Conservation (phyloP, 2,888 invertebrate species). For the Mallateleia sp. region DNA sequence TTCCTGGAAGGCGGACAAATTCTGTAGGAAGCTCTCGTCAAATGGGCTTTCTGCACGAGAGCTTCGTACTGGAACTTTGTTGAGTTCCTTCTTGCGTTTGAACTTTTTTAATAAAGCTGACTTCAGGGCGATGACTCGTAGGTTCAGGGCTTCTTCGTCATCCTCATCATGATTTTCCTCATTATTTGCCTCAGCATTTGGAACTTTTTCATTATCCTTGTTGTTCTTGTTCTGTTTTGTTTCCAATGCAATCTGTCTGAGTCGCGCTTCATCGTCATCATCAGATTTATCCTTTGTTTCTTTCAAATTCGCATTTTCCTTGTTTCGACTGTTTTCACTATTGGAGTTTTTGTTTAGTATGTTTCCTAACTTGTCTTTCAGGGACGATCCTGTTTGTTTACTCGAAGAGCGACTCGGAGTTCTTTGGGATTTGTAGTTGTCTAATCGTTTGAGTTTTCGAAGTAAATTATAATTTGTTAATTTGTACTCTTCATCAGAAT, state of each 20-base stretch:
- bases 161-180: constrained; percentile 89
- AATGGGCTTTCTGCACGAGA: constrained; percentile 86
- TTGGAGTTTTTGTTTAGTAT: constrained; percentile 82
- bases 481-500: constrained; percentile 56
- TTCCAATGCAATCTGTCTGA: constrained; percentile 86
- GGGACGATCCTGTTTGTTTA: constrained; percentile 82
- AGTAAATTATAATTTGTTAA: constrained; percentile 82
- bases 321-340: not conserved
- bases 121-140: constrained; percentile 92
- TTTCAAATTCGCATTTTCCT: constrained; percentile 13
- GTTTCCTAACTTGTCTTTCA: constrained; percentile 87
- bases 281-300: constrained; percentile 51
- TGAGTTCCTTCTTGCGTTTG: constrained; percentile 68
- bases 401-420: constrained; percentile 28
- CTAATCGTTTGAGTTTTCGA: constrained; percentile 86
- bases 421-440: constrained; percentile 81
- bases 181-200: not conserved
- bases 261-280: constrained; percentile 86
- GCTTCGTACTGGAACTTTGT: too few relatives aligned
- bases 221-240: constrained; percentile 85
- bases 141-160: constrained; percentile 92
- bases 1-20: constrained; percentile 82
- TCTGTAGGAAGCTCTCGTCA: constrained; percentile 84
- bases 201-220: not conserved
- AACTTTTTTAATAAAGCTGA: constrained; percentile 93